Evolutionary conservation across 2,113 vertebrate genomes (phyloP).

Genomic region (Pimephales promelas): DNA sequence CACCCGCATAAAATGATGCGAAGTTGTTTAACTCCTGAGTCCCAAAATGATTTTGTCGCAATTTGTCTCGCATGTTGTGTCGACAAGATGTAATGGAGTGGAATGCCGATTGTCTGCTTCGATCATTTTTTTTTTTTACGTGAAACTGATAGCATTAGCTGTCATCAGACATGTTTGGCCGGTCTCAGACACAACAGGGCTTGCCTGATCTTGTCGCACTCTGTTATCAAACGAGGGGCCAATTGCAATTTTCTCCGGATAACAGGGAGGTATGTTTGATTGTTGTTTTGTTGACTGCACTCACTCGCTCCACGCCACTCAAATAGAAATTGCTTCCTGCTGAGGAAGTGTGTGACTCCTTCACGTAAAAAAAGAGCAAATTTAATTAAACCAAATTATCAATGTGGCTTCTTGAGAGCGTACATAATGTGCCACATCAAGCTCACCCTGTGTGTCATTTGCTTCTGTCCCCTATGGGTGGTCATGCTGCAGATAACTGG

Average conservation of each 20-base stretch:
- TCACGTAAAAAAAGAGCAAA: constrained; percentile 35
- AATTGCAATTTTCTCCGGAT: constrained; percentile 49
- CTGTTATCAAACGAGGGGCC: constrained; percentile 37
- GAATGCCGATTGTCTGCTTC: constrained; percentile 46
- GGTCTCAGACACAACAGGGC: constrained; percentile 58
- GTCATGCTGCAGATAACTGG: constrained; percentile 27
- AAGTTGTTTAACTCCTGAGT: neutral
- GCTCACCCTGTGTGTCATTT: constrained; percentile 25
- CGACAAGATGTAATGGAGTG: constrained; percentile 11
- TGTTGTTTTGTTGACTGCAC: constrained; percentile 38
- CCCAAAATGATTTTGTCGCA: neutral
- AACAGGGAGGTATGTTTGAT: constrained; percentile 42
- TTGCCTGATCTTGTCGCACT: constrained; percentile 60
- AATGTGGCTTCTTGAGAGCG: constrained; percentile 2
- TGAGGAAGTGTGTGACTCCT: constrained; percentile 9
- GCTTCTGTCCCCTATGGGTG: constrained; percentile 3
- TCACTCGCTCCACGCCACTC: neutral
- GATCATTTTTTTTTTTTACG: constrained; percentile 38
- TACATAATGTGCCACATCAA: neutral
- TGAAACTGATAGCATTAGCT: too few species aligned
- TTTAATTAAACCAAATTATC: constrained; percentile 48
- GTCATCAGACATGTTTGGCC: constrained; percentile 61
- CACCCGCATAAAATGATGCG: neutral
- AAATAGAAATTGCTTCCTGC: constrained; percentile 28
- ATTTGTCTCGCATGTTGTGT: neutral